Percentiles rank a stretch among this genome's conserved stretches.
These are phyloP conservation scores for Parauchenoglanis punctatus DNA, from an alignment of 2,797 vertebrate genomes.

Conservation along the genomic window DNA sequence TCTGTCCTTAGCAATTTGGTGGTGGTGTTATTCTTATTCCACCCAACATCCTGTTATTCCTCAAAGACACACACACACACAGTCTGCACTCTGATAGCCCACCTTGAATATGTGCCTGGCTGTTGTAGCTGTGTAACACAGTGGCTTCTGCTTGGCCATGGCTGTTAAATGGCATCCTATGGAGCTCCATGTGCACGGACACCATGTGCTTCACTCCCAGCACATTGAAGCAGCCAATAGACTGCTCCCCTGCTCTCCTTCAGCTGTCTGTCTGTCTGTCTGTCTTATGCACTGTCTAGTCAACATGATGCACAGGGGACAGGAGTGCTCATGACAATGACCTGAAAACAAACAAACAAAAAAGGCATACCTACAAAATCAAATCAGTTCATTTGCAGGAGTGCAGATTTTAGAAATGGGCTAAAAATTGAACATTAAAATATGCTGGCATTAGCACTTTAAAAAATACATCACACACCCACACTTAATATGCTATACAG, in stretches of 20 bases:
- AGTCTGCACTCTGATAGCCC: background rate
- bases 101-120: constrained; percentile 1
- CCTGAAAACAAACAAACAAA: constrained; percentile 28
- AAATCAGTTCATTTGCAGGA: background rate
- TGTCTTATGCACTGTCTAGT: constrained; percentile 24
- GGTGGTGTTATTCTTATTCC: constrained; percentile 39
- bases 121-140: constrained; percentile 7
- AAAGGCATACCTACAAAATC: background rate
- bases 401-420: background rate
- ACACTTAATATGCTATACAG: constrained; percentile 40
- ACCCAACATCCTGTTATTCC: constrained; percentile 26
- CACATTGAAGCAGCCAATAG: constrained; percentile 30
- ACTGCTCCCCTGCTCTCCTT: constrained; percentile 26
- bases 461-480: constrained; percentile 15
- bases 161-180: constrained; percentile 58
- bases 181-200: constrained; percentile 36
- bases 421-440: constrained; percentile 20
- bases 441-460: background rate
- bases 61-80: constrained; percentile 11
- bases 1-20: constrained; percentile 35
- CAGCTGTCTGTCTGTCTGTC: constrained; percentile 26
- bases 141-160: constrained; percentile 28
- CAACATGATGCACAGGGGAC: constrained; percentile 46
- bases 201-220: constrained; percentile 21
- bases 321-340: constrained; percentile 33